Conservation (phyloP, 2,888 invertebrate species). For the Andrena haemorrhoa region DNA sequence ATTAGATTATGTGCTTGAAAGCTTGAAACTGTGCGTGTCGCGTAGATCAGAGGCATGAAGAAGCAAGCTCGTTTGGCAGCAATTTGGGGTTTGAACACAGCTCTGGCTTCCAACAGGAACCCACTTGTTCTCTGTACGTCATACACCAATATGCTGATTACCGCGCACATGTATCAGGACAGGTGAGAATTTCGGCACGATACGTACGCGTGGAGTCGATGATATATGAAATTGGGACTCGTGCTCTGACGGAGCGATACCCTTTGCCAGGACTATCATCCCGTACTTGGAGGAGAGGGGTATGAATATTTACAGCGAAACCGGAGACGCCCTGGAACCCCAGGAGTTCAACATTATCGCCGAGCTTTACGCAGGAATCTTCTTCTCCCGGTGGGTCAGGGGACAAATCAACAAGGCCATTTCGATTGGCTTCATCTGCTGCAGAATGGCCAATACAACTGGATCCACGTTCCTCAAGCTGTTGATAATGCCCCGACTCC, state of each 20-base stretch:
- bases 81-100: slow-evolving; percentile 86
- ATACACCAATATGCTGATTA: slow-evolving; percentile 86
- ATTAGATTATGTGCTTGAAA: too few relatives aligned
- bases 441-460: slow-evolving; percentile 81
- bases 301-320: slow-evolving; percentile 83
- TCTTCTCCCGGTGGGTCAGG: slow-evolving; percentile 83
- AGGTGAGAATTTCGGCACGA: slow-evolving; percentile 61
- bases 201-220: too few relatives aligned
- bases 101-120: slow-evolving; percentile 86
- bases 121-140: slow-evolving; percentile 86
- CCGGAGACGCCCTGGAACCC: slow-evolving; percentile 82
- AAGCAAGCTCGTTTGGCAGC: slow-evolving; percentile 87
- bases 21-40: neutral
- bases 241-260: neutral
- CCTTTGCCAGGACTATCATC: slow-evolving; percentile 71
- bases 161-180: slow-evolving; percentile 79
- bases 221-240: too few relatives aligned
- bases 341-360: slow-evolving; percentile 85
- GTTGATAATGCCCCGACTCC: slow-evolving; percentile 82
- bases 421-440: slow-evolving; percentile 83
- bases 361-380: slow-evolving; percentile 84
- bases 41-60: slow-evolving; percentile 79
- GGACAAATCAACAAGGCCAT: slow-evolving; percentile 82
- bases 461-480: slow-evolving; percentile 79
- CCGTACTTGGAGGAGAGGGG: slow-evolving; percentile 83